Base-by-base conservation (phyloP, 2,888 invertebrate genomes). In the Cephus pulcher region DNA sequence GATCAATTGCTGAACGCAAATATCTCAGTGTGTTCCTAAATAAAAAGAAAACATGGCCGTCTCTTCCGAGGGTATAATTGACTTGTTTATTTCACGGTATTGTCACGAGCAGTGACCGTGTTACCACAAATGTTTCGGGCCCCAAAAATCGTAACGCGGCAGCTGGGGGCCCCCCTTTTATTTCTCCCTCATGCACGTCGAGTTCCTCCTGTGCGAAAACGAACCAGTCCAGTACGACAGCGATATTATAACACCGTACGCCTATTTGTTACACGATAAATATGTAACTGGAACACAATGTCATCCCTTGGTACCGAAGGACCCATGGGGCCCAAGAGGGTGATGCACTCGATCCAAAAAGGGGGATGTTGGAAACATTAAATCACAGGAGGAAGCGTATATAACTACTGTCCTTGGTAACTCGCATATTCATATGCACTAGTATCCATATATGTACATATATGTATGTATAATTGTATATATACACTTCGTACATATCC, bases 221-320 rank as follows among this genome's bases (percentile, higher is more conserved):
- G 85, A 89, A 87, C 88, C 86, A 88, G 89, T 89, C 87, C 85
- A 81, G 84, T 83, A 76, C 76, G 56, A 76, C 71, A 56, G 83
- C 85, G 89, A 89, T 90, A 90, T 90, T 90, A 90, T 87, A 90
- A 91, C 89, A 90, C 86, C 86, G 85, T 88, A 89, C 89, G 89
- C 89, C 89, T 89, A 88, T 90, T 90, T 90, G 89, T 89, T 89
- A 88, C 87, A 84, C 89, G 90, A 91, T 90, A 91, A 90, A 91
- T 90, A 90, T 90, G 89, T 90, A 90, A 90, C 89, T 89, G 89
- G 88, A 89, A 89, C 87, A 90, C 89, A 90, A 89, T 89, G 87
- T 83, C 80, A 80, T 79, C 83, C 82, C 83, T 80, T 76, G 40
- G 68, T 79, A 71, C 80, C 75, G 75, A 32, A 75, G 74, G 79